Evolutionary conservation across 2,113 vertebrate species (phyloP).

Genomic region (Coracopsis vasa): DNA sequence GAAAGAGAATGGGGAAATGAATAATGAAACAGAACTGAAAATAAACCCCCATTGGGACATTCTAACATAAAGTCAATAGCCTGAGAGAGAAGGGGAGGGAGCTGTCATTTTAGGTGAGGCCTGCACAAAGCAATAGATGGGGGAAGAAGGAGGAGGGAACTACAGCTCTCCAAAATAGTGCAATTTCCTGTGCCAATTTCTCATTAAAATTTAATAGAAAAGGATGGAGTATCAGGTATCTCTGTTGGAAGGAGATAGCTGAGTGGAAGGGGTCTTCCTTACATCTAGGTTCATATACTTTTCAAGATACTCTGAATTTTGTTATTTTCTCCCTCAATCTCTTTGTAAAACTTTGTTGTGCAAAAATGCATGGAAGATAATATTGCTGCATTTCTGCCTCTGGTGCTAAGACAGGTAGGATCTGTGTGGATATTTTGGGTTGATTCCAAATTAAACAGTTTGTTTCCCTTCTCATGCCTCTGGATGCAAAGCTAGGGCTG

Average conservation of each 20-base stretch:
- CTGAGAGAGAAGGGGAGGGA: neutral
- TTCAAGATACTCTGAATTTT: neutral
- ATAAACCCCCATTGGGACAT: conserved; percentile 27
- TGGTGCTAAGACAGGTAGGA: neutral
- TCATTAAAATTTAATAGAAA: neutral
- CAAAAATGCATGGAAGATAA: neutral
- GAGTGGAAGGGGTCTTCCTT: neutral
- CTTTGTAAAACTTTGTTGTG: neutral
- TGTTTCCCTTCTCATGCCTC: neutral
- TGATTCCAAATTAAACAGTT: neutral
- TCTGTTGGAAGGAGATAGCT: neutral
- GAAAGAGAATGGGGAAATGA: conserved; percentile 33
- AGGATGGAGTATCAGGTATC: neutral
- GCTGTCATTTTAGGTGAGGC: conserved; percentile 29
- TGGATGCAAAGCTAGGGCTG: neutral
- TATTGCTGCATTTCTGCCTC: neutral
- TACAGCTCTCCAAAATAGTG: neutral
- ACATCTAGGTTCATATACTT: neutral
- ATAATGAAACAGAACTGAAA: conserved; percentile 35
- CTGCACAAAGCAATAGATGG: neutral
- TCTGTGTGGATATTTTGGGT: neutral
- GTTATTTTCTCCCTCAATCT: neutral
- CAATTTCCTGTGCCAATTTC: neutral
- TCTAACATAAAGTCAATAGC: neutral
- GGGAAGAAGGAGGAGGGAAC: neutral